phyloP scores from a whole-genome alignment of 2,113 vertebrate genomes.

The Rhizomys pruinosus region DNA sequence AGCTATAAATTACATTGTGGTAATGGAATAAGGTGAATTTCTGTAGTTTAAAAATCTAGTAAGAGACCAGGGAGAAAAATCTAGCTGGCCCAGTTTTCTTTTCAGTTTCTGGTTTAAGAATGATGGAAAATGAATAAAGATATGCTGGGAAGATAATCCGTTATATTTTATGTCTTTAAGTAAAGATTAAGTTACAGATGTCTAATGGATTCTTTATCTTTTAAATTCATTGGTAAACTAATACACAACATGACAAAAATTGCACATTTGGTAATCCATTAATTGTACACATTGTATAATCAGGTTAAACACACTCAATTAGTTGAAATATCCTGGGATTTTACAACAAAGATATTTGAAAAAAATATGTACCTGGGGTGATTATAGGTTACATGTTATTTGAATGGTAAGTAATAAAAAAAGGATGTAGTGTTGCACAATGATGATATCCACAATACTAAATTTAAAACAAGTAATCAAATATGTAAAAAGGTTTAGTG shows the following conservation, averaged over 20 bases:
- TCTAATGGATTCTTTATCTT: neutral
- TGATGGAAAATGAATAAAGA: neutral
- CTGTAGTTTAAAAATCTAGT: neutral
- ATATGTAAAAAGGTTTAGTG: neutral
- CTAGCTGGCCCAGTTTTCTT: neutral
- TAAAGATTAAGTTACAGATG: neutral
- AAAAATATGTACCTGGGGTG: neutral
- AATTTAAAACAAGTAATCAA: neutral
- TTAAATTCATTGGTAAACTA: neutral
- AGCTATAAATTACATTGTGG: neutral
- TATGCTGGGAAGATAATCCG: neutral
- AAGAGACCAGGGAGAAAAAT: neutral
- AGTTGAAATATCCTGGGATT: neutral
- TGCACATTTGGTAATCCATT: neutral
- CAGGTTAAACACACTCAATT: neutral
- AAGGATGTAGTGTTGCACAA: neutral
- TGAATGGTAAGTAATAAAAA: constrained; percentile 8
- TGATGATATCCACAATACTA: neutral
- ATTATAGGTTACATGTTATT: neutral
- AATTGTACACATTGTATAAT: neutral
- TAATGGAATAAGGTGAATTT: neutral
- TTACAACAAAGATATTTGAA: neutral
- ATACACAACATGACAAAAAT: neutral
- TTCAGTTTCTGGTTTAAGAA: neutral
- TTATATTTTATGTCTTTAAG: neutral